Percentiles rank a stretch among this genome's conserved stretches.
These are phyloP conservation scores for Laticauda colubrina DNA, from an alignment of 2,113 vertebrate genomes.

Conservation along the genomic window DNA sequence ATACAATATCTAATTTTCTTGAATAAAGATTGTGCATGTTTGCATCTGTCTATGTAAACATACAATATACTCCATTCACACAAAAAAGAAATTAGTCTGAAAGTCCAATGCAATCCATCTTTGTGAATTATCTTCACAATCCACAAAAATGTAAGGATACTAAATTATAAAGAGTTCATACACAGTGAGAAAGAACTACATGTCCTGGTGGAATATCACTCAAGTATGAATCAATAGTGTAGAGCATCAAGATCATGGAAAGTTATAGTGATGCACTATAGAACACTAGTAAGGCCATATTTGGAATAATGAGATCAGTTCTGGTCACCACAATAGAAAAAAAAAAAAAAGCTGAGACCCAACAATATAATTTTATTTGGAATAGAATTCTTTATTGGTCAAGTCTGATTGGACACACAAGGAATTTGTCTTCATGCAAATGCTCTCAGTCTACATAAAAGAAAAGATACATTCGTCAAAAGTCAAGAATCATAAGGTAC, in stretches of 20 bases:
- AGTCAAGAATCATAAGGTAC: no score
- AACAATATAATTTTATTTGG: not conserved
- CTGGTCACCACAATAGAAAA: not conserved
- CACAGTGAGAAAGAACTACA: not conserved
- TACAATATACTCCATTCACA: not conserved
- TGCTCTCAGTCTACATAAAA: no score
- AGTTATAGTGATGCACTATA: not conserved
- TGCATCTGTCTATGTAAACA: not conserved
- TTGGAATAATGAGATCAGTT: not conserved
- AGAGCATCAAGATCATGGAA: not conserved
- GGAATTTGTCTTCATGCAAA: no score
- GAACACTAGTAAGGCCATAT: not conserved
- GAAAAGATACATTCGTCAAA: no score
- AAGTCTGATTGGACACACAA: no score
- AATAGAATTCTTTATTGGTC: no score
- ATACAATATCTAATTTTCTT: not conserved
- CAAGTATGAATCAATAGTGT: not conserved
- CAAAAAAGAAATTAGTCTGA: not conserved
- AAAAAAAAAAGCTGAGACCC: not conserved
- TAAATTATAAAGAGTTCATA: not conserved
- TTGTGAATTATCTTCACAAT: not conserved
- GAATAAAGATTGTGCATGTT: not conserved
- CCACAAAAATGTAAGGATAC: not conserved
- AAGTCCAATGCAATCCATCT: not conserved
- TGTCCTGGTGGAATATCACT: not conserved